Base-by-base conservation (phyloP, 2,797 vertebrate species). In the Falco peregrinus region DNA sequence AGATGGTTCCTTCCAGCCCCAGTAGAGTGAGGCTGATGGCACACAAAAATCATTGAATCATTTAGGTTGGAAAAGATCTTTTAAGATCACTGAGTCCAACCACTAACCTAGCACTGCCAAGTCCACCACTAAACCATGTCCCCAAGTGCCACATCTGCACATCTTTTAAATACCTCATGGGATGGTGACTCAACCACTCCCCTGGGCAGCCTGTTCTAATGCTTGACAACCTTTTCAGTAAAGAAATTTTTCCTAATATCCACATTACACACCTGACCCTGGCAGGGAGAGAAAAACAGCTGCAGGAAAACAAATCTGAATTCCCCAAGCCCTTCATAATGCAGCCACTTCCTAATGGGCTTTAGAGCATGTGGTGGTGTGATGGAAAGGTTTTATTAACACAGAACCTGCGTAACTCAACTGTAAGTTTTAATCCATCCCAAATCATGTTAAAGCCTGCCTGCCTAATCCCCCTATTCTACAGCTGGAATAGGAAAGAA, bases 311-410 rank as follows among this genome's bases (percentile, higher is more conserved):
- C 54, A 92, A 88, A 95, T 88, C 76, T 71, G 53, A 96, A 96
- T 93, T 95, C 83, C 85, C 87, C 54, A 76, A 93, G 77, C 43
- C 69, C 79, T 84, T 88, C 82, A 75, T 67, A 84, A 88, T 63
- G 35, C 57, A 95, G 76, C 20, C 1, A 0, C 79, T 94, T 94
- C 89, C 45, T 87, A 81, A 94, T 45, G 65, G 31, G 45, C 64
- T 93, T 83, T 39, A 45, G 68, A 86, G 89, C 85, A 88, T 76
- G 69, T 84, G 87, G 77, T 82, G 59, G 39, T 69, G 22, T 76
- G 89, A 95, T 86, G 77, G 91, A 89, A 95, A 88, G 43, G 47
- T 86, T 96, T 96, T 95, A 96, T 92, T 91, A 95, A 93, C 69
- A 48, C 87, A 84, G 91, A 95, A 88, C 87, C 91, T 93, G 35